Percentiles rank a stretch among this genome's conserved stretches.
Evolutionary conservation across 1,140 invertebrate genomes (phyloP).

Genomic region (Cephus cinctus): DNA sequence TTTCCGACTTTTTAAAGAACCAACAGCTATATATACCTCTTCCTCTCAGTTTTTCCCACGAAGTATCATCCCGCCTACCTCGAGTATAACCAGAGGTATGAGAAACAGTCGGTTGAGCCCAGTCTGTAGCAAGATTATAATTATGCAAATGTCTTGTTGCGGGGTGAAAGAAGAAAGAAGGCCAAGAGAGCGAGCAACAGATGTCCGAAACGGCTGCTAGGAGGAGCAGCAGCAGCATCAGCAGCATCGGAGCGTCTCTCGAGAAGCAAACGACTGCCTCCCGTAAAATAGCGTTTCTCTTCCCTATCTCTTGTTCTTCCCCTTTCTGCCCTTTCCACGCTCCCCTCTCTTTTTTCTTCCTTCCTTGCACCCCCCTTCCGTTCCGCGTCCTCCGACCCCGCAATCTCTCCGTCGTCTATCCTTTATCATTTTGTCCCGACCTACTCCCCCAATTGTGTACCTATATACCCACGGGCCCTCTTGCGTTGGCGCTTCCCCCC

Average conservation of each 20-base stretch:
- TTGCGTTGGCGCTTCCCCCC: neutral
- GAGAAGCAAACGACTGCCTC: too few species aligned
- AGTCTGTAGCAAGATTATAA: slow-evolving; percentile 41
- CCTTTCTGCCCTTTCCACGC: slow-evolving; percentile 26
- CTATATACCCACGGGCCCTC: neutral
- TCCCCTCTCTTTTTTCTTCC: slow-evolving; percentile 20
- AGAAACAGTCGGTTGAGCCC: too few species aligned
- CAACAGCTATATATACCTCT: too few species aligned
- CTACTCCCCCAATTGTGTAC: neutral
- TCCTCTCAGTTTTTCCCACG: too few species aligned
- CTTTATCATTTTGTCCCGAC: too few species aligned
- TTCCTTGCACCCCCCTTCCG: slow-evolving; percentile 6
- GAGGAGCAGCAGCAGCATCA: too few species aligned
- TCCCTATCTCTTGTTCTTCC: slow-evolving; percentile 11
- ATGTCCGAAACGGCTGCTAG: slow-evolving; percentile 36
- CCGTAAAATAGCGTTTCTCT: too few species aligned
- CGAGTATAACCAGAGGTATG: too few species aligned
- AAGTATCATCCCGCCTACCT: too few species aligned
- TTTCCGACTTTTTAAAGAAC: too few species aligned
- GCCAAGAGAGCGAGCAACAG: slow-evolving; percentile 35
- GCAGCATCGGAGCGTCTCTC: too few species aligned
- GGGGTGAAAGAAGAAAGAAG: too few species aligned
- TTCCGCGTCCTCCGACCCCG: slow-evolving; percentile 1
- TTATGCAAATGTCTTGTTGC: slow-evolving; percentile 39
- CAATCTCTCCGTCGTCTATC: neutral